A percentile compares a stretch with the other conserved stretches of the same genome.
Evolutionary conservation across 2,797 vertebrate species (phyloP).

Genomic region (Myotis vivesi): DNA sequence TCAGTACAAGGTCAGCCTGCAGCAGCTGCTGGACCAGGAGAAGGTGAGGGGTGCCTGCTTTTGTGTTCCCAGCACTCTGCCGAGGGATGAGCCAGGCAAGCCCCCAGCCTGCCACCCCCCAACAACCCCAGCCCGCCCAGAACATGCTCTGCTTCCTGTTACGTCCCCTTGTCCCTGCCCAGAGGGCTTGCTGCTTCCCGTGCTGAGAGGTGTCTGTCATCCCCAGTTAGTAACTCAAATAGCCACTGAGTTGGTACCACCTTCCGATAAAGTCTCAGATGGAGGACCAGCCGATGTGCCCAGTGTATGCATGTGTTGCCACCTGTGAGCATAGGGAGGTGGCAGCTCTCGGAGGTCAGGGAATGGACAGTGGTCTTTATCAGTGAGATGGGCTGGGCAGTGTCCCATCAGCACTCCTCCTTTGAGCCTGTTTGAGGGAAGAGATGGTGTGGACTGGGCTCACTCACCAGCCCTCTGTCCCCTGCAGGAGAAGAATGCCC

Average conservation of each 20-base stretch:
- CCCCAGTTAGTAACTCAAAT: not conserved
- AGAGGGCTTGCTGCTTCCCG: not conserved
- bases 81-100: not conserved
- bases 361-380: not conserved
- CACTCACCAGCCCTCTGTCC: not conserved
- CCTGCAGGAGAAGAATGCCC: conserved; percentile 92
- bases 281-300: not conserved
- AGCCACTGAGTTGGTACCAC: not conserved
- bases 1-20: conserved; percentile 94
- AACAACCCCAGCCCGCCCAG: not conserved
- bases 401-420: not conserved
- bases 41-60: conserved; percentile 86
- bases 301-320: not conserved
- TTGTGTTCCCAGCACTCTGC: not conserved
- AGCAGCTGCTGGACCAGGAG: conserved; percentile 96
- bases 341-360: too few species aligned
- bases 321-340: not conserved
- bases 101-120: not conserved
- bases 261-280: not conserved
- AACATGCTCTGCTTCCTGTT: not conserved
- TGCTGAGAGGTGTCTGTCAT: not conserved
- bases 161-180: not conserved
- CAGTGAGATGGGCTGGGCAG: not conserved
- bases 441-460: not conserved
- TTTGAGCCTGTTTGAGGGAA: not conserved